Base-by-base conservation (phyloP, 2,113 vertebrate species). In the Hyla sarda region DNA sequence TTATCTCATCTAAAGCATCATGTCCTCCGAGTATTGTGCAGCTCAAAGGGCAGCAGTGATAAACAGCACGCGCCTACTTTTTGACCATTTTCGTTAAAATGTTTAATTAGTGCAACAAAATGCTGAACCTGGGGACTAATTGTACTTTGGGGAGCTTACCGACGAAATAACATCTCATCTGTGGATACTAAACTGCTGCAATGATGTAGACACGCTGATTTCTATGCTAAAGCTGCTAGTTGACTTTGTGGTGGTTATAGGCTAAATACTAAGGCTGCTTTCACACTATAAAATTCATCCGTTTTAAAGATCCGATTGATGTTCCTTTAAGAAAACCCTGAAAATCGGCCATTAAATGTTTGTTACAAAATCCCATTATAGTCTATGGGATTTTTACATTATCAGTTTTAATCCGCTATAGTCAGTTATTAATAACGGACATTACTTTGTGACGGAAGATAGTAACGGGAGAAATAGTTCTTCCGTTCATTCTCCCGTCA, bases 31-130 rank as follows among this genome's bases (percentile, higher is more conserved):
- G 90, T 72, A 89, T 90, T 87, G 52, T 48, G 74, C 25, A 88
- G 91, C 89, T 88, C 84, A 90, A 62, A 93, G 92, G 90, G 78
- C 89, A 90, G 85, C 81, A 88, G 87, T 88, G 90, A 91, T 93
- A 92, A 92, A 91, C 91, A 89, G 91, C 89, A 89, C 89, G 88
- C 83, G 88, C 34, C 0, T 91, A 79, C 85, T 87, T 91, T 73
- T 89, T 90, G 90, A 89, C 89, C 92, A 85, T 89, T 91, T 91
- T 82, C 88, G 62, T 91, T 90, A 87, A 91, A 90, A 91, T 90
- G 82, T 89, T 91, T 90, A 90, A 93, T 94, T 92, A 92, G 89
- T 92, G 84, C 85, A 89, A 86, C 90, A 90, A 84, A 89, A 77
- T 0, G 72, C 90, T 90, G 90, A 93, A 90, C 91, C 88, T 7